Conservation (phyloP, 2,888 invertebrate species). For the Villa cingulata region DNA sequence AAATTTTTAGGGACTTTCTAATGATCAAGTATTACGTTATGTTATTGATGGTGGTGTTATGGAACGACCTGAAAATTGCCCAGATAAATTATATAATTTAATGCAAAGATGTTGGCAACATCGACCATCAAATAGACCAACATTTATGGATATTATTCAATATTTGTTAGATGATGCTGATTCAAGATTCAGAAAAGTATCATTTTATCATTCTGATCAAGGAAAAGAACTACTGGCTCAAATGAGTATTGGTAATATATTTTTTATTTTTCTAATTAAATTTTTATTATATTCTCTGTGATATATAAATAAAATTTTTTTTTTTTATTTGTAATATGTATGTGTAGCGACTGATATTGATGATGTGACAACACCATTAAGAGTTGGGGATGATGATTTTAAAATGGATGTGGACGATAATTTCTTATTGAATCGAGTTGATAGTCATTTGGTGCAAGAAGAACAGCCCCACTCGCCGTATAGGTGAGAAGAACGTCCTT, state of each 20-base stretch:
- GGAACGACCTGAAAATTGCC: slow-evolving; percentile 92
- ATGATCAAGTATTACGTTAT: slow-evolving; percentile 83
- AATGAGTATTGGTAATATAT: slow-evolving; percentile 23
- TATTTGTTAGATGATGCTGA: slow-evolving; percentile 52
- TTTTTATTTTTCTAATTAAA: slow-evolving; percentile 1
- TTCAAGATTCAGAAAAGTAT: slow-evolving; percentile 43
- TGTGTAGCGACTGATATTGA: slow-evolving; percentile 28
- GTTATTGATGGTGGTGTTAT: slow-evolving; percentile 86
- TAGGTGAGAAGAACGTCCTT: slow-evolving; percentile 27
- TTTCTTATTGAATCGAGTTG: slow-evolving; percentile 21
- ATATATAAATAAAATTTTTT: no score
- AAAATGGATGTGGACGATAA: slow-evolving; percentile 30
- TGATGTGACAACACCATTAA: slow-evolving; percentile 33
- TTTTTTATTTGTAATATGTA: no score
- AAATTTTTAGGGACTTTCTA: slow-evolving; percentile 51
- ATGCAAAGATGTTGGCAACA: slow-evolving; percentile 92
- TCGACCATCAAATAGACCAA: slow-evolving; percentile 62
- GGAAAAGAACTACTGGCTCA: slow-evolving; percentile 44
- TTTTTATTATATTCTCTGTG: no score
- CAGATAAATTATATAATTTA: slow-evolving; percentile 74
- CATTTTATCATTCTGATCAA: slow-evolving; percentile 50
- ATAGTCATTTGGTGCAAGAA: slow-evolving; percentile 25
- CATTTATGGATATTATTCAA: slow-evolving; percentile 70
- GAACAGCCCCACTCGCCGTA: slow-evolving; percentile 33
- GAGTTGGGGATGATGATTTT: slow-evolving; percentile 31